Conservation (phyloP, 2,797 vertebrate species). For the Nothura maculosa region DNA sequence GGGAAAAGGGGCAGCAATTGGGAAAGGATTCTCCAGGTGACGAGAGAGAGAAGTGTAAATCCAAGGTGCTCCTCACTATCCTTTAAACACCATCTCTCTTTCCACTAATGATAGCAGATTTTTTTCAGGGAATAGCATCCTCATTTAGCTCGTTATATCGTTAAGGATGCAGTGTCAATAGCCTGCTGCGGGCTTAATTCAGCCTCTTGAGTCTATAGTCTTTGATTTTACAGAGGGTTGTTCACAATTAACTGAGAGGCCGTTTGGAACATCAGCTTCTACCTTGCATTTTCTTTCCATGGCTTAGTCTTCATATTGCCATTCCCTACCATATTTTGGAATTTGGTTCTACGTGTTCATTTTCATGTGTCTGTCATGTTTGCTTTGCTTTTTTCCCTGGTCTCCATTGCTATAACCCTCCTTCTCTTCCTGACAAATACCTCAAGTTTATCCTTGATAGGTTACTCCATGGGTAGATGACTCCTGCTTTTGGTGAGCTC, state of each 20-base stretch:
- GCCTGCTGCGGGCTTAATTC: not conserved
- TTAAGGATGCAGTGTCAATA: not conserved
- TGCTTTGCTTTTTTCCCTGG: not conserved
- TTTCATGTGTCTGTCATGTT: not conserved
- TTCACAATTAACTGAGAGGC: not conserved
- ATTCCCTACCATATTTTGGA: not conserved
- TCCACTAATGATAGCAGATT: not conserved
- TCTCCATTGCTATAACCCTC: not conserved
- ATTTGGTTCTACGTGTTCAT: not conserved
- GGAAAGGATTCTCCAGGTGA: not conserved
- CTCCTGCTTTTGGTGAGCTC: slow-evolving; percentile 53
- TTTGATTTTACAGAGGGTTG: not conserved
- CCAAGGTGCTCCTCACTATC: not conserved
- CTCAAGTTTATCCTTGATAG: slow-evolving; percentile 7
- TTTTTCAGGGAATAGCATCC: not conserved
- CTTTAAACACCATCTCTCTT: not conserved
- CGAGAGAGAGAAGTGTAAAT: not conserved
- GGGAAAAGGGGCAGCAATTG: not conserved
- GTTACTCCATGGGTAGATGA: slow-evolving; percentile 15
- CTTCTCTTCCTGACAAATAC: not conserved
- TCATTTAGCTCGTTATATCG: not conserved
- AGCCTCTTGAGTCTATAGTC: not conserved
- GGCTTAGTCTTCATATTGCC: not conserved
- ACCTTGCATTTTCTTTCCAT: not conserved
- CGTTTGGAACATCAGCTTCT: not conserved